Percentiles rank a stretch among this genome's conserved stretches.
phyloP scores from a whole-genome alignment of 2,888 invertebrate species.

The Labia minor region DNA sequence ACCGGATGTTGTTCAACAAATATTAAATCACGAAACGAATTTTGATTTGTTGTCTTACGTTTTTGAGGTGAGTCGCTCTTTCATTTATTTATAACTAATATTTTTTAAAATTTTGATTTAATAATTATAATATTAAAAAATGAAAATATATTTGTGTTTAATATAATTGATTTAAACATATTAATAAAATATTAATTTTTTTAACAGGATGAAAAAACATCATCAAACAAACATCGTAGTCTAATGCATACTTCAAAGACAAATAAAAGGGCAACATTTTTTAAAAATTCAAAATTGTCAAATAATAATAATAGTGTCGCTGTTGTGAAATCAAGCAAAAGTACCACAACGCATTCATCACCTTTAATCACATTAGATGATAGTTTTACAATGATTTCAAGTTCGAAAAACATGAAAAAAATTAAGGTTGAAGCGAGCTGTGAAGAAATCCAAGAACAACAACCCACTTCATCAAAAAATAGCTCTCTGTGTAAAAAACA shows the following conservation, averaged over 20 bases:
- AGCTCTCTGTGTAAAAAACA: conserved; percentile 13
- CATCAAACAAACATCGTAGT: not conserved
- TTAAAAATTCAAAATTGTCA: not conserved
- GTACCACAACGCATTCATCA: not conserved
- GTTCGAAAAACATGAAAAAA: not conserved
- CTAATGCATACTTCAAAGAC: not conserved
- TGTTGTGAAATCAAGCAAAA: not conserved
- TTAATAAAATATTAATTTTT: no score
- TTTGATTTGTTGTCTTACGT: not conserved
- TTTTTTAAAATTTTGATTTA: no score
- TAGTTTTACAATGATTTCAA: not conserved
- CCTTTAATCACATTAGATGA: not conserved
- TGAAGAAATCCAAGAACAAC: not conserved
- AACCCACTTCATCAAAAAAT: not conserved
- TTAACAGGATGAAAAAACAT: not conserved
- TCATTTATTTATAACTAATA: no score
- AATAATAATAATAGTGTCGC: not conserved
- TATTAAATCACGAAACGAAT: not conserved
- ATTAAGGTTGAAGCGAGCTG: not conserved
- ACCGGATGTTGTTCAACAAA: not conserved
- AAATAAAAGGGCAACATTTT: not conserved
- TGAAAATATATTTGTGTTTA: no score
- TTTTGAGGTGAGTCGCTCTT: not conserved
- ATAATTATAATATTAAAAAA: no score
- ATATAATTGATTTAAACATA: no score